A percentile compares a stretch with the other conserved stretches of the same genome.
phyloP scores from a whole-genome alignment of 2,113 vertebrate genomes.

The Hipposideros armiger region DNA sequence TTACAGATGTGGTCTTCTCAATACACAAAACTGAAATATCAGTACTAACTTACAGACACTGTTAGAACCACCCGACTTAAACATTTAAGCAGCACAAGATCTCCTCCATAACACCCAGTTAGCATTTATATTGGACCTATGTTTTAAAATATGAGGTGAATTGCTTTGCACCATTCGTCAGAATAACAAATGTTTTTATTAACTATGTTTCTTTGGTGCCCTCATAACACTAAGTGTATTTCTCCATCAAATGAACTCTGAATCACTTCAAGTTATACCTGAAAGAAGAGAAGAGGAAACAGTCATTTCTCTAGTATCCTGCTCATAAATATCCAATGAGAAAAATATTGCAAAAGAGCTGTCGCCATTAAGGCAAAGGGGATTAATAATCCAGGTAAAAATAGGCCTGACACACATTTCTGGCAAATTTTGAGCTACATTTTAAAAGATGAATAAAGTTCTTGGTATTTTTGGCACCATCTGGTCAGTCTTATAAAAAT shows the following conservation, averaged over 20 bases:
- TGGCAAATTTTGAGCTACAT: constrained; percentile 11
- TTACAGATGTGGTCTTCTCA: constrained; percentile 81
- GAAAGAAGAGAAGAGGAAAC: constrained; percentile 44
- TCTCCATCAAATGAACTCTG: constrained; percentile 64
- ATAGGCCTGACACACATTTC: background rate
- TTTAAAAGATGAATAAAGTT: constrained; percentile 34
- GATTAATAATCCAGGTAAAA: constrained; percentile 46
- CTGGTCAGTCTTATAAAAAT: constrained; percentile 23
- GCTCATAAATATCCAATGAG: constrained; percentile 52
- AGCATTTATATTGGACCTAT: background rate
- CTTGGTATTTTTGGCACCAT: constrained; percentile 35
- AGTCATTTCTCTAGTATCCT: constrained; percentile 46
- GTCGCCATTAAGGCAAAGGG: constrained; percentile 18
- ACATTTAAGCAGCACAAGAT: constrained; percentile 7
- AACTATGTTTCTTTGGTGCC: constrained; percentile 24
- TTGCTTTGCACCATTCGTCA: background rate
- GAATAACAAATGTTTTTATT: constrained; percentile 25
- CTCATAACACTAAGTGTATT: constrained; percentile 63
- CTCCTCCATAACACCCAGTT: constrained; percentile 19
- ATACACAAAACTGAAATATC: background rate
- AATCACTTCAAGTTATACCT: constrained; percentile 79
- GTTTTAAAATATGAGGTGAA: constrained; percentile 37
- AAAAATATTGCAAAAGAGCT: constrained; percentile 36
- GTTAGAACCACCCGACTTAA: background rate
- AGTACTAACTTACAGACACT: background rate